Evolutionary conservation across 2,113 vertebrate genomes (phyloP).

Genomic region (Setophaga petechia): DNA sequence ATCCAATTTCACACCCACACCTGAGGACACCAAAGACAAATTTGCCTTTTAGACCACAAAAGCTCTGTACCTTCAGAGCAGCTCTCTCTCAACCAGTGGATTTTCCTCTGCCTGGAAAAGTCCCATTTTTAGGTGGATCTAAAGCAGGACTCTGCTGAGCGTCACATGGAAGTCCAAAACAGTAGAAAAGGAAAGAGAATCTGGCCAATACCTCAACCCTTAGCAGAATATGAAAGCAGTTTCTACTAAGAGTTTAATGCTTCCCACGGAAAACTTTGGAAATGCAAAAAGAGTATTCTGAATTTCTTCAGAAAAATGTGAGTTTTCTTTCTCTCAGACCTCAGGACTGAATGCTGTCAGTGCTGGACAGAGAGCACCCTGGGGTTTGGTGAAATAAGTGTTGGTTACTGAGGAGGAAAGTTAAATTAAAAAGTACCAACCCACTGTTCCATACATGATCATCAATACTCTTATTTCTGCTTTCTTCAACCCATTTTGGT

Average conservation of each 20-base stretch:
- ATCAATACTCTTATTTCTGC: background rate
- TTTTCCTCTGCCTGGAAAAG: background rate
- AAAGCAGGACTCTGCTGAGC: background rate
- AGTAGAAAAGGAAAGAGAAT: background rate
- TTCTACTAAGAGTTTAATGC: background rate
- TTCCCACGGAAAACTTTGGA: background rate
- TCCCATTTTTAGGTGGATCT: background rate
- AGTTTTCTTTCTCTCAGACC: background rate
- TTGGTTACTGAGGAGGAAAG: background rate
- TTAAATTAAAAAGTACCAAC: background rate
- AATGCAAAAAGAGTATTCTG: background rate
- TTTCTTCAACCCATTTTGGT: background rate
- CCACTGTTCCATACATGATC: accelerated
- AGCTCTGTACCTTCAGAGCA: accelerated
- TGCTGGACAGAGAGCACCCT: background rate
- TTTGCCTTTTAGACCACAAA: background rate
- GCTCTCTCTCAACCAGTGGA: background rate
- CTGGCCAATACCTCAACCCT: background rate
- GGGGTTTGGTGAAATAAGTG: background rate
- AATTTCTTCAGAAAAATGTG: background rate
- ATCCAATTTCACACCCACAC: background rate
- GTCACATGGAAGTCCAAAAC: background rate
- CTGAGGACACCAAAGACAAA: background rate
- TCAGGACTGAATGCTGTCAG: background rate
- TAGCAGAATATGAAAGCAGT: background rate